Conservation (phyloP, 1,140 invertebrate genomes). For the Aphelinus atriplicis region DNA sequence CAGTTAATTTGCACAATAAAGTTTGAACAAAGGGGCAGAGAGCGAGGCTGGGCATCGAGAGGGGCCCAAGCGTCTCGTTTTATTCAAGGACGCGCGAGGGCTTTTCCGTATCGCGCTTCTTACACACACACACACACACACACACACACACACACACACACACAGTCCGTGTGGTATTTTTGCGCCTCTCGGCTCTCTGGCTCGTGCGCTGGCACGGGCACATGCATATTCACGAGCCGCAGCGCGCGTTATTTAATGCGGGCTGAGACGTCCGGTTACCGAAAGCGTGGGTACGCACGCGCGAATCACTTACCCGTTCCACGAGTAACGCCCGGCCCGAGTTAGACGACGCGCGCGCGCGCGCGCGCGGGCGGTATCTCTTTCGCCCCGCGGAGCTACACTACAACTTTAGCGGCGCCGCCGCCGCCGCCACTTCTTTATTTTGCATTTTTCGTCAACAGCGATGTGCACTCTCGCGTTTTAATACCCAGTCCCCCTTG, state of each 20-base stretch:
- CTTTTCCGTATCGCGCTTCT: constrained; percentile 33
- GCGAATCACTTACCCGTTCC: constrained; percentile 32
- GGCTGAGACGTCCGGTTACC: constrained; percentile 31
- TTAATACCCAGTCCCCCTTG: constrained; percentile 2
- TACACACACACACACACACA: too few relatives aligned
- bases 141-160: too few relatives aligned
- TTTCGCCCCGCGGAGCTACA: neutral
- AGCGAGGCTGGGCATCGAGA: constrained; percentile 8
- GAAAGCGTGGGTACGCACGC: constrained; percentile 12
- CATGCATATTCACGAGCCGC: constrained; percentile 37
- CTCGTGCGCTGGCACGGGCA: neutral
- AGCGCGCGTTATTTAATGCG: constrained; percentile 35
- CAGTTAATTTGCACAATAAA: constrained; percentile 39
- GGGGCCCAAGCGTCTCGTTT: constrained; percentile 14
- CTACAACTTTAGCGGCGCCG: constrained; percentile 1
- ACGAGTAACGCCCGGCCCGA: constrained; percentile 3
- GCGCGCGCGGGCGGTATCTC: constrained; percentile 11
- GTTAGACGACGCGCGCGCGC: neutral
- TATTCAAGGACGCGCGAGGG: constrained; percentile 39
- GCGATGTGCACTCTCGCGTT: neutral
- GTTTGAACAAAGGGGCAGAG: constrained; percentile 33
- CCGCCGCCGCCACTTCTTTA: neutral
- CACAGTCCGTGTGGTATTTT: neutral
- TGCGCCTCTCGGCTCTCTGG: neutral
- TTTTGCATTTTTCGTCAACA: neutral